Base-by-base conservation (phyloP, 2,888 invertebrate genomes). In the Panzeria rudis region DNA sequence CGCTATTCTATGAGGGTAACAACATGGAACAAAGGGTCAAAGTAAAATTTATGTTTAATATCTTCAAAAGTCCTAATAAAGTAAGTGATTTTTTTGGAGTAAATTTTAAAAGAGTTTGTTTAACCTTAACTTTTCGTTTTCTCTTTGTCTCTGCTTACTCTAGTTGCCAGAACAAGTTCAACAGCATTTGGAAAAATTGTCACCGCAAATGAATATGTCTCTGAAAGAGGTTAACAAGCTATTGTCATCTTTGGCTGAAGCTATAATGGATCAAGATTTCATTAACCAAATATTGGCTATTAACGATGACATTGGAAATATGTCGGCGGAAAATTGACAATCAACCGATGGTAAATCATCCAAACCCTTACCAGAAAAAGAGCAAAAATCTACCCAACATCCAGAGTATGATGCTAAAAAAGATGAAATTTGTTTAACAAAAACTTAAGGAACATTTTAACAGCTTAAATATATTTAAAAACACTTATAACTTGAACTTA, bases 271-370 rank as follows among this genome's bases (percentile, higher is more conserved):
- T 92, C 94, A 95, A 88, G 93, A 94, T 83, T 98, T 97, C 91
- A 94, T 97, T 88, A 94, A 94, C 68, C 96, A 97, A 92, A 93
- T 97, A 89, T 93, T 97, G 87, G 94, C 95, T 88, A 96, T 97
- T 90, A 97, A 98, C 93, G 94, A 95, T 86, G 95, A 95, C 90
- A 97, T 97, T 91, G 95, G 95, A 92, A 94, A 94, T 89, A 94
- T 97, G 93, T 95, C 96, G 86, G 95, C 96, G 88, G 94, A 95
- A 91, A 95, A 95, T 93, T 95, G 94, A 94, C 91, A 91, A 90
- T 91, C 87, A 91, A 89, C 47, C 25, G 75, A 79, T 54, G 54
- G 52, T 8, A 82, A 75, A 59, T 47, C 73, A 20, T 8, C 68
- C 68, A 87, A 77, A 41, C 32, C 83, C 6, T 54, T 69, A 54